Percentiles rank a stretch among this genome's conserved stretches.
These are phyloP conservation scores for Eciton burchellii DNA, from an alignment of 1,140 invertebrate species.

Conservation along the genomic window DNA sequence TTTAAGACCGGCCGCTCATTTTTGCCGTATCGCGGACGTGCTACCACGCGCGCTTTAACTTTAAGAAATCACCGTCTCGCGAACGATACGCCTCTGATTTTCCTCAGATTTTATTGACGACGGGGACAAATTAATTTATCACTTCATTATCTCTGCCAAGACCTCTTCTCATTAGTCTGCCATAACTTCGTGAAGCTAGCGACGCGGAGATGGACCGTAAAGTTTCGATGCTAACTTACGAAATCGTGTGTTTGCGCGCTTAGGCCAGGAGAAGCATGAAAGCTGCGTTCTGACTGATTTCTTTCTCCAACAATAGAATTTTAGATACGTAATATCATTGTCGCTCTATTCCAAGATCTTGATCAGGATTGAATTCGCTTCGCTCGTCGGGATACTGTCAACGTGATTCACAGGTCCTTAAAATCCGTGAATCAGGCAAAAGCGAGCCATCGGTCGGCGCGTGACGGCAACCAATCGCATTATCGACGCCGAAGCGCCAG, in stretches of 20 bases:
- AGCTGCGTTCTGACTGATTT: neutral
- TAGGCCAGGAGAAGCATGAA: neutral
- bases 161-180: conserved; percentile 8
- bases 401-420: neutral
- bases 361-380: neutral
- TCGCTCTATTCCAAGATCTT: neutral
- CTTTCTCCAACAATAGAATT: neutral
- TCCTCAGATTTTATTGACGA: conserved; percentile 3
- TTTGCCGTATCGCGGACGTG: conserved; percentile 38
- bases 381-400: no score
- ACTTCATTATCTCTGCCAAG: neutral
- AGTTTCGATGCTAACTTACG: conserved; percentile 1
- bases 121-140: conserved; percentile 56
- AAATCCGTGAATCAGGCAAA: conserved; percentile 55
- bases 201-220: conserved; percentile 27
- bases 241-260: neutral
- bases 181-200: conserved; percentile 29
- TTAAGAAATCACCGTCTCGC: conserved; percentile 3
- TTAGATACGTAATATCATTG: conserved; percentile 24
- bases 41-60: conserved; percentile 32
- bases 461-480: conserved; percentile 72
- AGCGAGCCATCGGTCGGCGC: conserved; percentile 42
- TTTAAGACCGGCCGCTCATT: conserved; percentile 57
- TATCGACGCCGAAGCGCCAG: conserved; percentile 63
- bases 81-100: neutral